Percentiles rank a stretch among this genome's conserved stretches.
Evolutionary conservation across 2,888 invertebrate species (phyloP).

Genomic region (Leptogaster cylindrica): DNA sequence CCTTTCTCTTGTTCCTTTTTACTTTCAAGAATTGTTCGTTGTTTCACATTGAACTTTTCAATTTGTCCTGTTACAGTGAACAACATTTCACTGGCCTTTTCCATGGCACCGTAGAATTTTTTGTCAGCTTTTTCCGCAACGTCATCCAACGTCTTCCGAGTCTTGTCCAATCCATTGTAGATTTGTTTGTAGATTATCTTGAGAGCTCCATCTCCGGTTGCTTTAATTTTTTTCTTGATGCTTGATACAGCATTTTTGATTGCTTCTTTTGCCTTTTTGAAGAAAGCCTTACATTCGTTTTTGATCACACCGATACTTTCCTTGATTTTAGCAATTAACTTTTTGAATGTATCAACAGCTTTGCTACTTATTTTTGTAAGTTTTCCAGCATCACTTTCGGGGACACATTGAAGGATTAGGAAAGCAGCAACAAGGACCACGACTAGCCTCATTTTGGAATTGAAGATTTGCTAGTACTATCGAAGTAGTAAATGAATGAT

Average conservation of each 20-base stretch:
- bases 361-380: no score
- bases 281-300: conserved; percentile 21
- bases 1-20: conserved; percentile 10
- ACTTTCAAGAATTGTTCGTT: background rate
- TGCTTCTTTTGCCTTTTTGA: conserved; percentile 13
- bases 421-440: conserved; percentile 4
- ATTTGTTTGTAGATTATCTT: conserved; percentile 13
- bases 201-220: conserved; percentile 18
- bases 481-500: no score
- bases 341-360: conserved; percentile 4
- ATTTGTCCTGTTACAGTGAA: background rate
- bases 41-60: conserved; percentile 12
- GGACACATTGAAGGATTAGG: conserved; percentile 13
- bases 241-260: background rate
- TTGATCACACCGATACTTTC: conserved; percentile 11
- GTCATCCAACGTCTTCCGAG: conserved; percentile 12
- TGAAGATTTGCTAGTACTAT: no score
- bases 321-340: background rate
- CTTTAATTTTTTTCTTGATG: conserved; percentile 1
- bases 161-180: conserved; percentile 5
- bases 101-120: conserved; percentile 21
- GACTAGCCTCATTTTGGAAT: conserved; percentile 3
- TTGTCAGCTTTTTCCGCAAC: conserved; percentile 18
- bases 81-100: conserved; percentile 8
- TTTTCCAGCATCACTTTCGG: conserved; percentile 11